Conservation (phyloP, 2,888 invertebrate genomes). For the Nephrotoma appendiculata region DNA sequence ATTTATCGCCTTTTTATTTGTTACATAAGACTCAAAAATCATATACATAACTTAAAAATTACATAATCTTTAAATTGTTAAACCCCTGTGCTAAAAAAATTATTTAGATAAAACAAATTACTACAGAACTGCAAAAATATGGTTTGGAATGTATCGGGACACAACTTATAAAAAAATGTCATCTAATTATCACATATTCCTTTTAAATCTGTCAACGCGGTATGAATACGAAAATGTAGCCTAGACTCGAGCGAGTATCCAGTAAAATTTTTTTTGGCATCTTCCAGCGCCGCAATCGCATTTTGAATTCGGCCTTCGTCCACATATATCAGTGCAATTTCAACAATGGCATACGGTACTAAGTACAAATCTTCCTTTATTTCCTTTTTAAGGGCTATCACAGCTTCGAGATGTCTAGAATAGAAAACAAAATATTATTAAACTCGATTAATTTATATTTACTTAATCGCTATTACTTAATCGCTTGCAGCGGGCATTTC, state of each 20-base stretch:
- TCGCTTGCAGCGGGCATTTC: slow-evolving; percentile 60
- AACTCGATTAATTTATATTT: background rate
- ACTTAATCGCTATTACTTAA: slow-evolving; percentile 41
- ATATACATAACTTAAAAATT: background rate
- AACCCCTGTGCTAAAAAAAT: background rate
- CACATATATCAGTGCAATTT: slow-evolving; percentile 67
- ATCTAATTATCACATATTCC: slow-evolving; percentile 8
- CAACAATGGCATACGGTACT: slow-evolving; percentile 72
- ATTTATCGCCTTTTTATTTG: background rate
- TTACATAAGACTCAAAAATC: too few relatives aligned
- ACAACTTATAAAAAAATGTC: background rate
- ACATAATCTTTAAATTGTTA: background rate
- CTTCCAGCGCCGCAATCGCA: slow-evolving; percentile 58
- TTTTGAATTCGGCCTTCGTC: slow-evolving; percentile 50
- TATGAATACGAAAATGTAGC: slow-evolving; percentile 79
- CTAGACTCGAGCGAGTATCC: slow-evolving; percentile 79
- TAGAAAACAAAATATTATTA: slow-evolving; percentile 3
- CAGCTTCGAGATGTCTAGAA: slow-evolving; percentile 20
- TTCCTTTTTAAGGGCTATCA: slow-evolving; percentile 44
- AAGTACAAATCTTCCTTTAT: slow-evolving; percentile 73
- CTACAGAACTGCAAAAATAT: background rate
- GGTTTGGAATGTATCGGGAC: background rate
- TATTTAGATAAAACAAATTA: background rate
- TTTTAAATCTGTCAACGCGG: slow-evolving; percentile 37
- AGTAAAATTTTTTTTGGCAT: slow-evolving; percentile 79